phyloP scores from a whole-genome alignment of 2,888 invertebrate species.

The Drosophila prostipennis region DNA sequence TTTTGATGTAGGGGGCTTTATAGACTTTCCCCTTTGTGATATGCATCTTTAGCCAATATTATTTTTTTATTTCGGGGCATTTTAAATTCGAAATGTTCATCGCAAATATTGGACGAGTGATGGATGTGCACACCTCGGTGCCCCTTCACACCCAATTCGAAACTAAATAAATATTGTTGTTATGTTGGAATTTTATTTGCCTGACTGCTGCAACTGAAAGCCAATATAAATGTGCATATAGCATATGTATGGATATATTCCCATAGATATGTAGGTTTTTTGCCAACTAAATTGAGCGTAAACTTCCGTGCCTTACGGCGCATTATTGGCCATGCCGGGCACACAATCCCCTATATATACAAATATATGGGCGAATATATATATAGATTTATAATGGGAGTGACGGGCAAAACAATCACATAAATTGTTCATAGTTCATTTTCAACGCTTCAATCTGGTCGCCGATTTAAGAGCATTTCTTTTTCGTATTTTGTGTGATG shows the following conservation, averaged over 20 bases:
- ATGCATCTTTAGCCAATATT: conserved; percentile 4
- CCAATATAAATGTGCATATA: conserved; percentile 19
- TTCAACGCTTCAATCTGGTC: conserved; percentile 23
- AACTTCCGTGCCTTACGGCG: conserved; percentile 52
- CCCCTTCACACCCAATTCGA: conserved; percentile 5
- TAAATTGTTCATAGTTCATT: conserved; percentile 53
- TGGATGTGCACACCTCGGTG: conserved; percentile 14
- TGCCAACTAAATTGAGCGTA: conserved; percentile 61
- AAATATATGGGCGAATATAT: not conserved
- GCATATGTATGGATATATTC: conserved; percentile 18
- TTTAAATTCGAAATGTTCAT: conserved; percentile 22
- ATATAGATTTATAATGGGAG: conserved; percentile 3
- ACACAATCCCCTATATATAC: not conserved
- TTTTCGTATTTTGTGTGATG: not conserved
- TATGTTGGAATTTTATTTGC: conserved; percentile 16
- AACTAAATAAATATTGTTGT: conserved; percentile 42
- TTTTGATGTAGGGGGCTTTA: not conserved
- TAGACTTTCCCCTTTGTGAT: not conserved
- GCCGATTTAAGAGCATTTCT: conserved; percentile 11
- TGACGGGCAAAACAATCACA: conserved; percentile 27
- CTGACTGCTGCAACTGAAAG: conserved; percentile 22
- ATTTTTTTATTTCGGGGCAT: not conserved
- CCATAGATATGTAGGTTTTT: conserved; percentile 12
- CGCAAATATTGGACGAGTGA: conserved; percentile 22
- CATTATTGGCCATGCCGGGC: conserved; percentile 47